These are phyloP conservation scores for Heloderma charlesbogerti DNA, from an alignment of 2,113 vertebrate species.

Conservation along the genomic window DNA sequence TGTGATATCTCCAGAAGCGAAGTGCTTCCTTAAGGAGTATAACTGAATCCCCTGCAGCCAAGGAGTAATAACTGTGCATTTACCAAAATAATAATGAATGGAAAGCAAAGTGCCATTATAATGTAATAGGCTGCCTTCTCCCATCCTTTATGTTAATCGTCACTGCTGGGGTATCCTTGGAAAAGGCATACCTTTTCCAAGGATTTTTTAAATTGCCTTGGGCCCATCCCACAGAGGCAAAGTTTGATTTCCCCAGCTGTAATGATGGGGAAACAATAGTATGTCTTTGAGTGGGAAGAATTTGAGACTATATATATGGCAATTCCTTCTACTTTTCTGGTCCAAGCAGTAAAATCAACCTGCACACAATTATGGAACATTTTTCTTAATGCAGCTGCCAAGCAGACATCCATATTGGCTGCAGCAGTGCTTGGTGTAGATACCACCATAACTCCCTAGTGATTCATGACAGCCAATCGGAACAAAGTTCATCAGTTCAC, in stretches of 20 bases:
- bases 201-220: neutral
- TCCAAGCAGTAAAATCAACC: conserved; percentile 53
- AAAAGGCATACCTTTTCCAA: neutral
- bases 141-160: neutral
- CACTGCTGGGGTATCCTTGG: neutral
- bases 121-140: too few species aligned
- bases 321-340: conserved; percentile 17
- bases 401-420: conserved; percentile 72
- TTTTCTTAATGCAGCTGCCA: conserved; percentile 61
- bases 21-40: neutral
- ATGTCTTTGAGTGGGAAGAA: neutral
- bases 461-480: conserved; percentile 61
- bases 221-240: neutral
- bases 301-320: conserved; percentile 9
- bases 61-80: neutral
- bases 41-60: neutral
- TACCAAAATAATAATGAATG: neutral
- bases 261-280: conserved; percentile 12
- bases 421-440: conserved; percentile 60
- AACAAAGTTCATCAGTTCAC: conserved; percentile 64
- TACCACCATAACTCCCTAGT: conserved; percentile 63
- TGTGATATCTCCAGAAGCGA: neutral
- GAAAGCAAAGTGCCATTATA: neutral
- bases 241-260: neutral
- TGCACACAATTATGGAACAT: conserved; percentile 45